These are phyloP conservation scores for Camelus dromedarius DNA, from an alignment of 2,113 vertebrate species.

Conservation along the genomic window DNA sequence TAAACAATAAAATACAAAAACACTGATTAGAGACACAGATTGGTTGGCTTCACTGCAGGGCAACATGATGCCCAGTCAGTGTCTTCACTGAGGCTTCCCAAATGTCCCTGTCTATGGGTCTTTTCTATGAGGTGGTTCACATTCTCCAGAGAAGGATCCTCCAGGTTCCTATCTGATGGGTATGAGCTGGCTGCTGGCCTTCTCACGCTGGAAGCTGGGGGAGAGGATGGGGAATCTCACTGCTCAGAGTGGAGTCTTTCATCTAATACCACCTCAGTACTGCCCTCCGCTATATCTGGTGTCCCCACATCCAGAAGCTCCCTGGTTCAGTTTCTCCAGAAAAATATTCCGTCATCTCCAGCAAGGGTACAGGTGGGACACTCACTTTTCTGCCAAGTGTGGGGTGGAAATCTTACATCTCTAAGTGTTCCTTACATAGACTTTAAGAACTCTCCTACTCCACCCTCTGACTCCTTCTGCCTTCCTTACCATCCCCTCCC, in stretches of 20 bases:
- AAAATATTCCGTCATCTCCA: neutral
- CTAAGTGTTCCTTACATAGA: neutral
- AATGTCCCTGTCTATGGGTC: neutral
- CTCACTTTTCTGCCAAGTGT: neutral
- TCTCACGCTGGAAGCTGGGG: neutral
- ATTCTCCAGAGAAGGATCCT: neutral
- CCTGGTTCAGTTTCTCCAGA: neutral
- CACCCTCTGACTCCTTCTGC: neutral
- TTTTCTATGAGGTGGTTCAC: neutral
- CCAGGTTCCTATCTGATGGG: neutral
- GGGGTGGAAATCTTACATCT: neutral
- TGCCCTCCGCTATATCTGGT: neutral
- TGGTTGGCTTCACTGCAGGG: neutral
- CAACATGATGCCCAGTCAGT: neutral
- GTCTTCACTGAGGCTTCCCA: neutral
- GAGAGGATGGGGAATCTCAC: neutral
- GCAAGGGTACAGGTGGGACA: neutral
- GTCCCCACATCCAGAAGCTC: neutral
- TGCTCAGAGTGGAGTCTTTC: neutral
- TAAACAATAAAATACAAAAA: conserved; percentile 18
- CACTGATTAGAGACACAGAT: neutral
- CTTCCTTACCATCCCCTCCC: neutral
- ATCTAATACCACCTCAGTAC: neutral
- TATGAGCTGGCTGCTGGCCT: neutral
- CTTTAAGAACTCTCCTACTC: neutral